Conservation (phyloP, 2,113 vertebrate genomes). For the Australoheros scitulus region DNA sequence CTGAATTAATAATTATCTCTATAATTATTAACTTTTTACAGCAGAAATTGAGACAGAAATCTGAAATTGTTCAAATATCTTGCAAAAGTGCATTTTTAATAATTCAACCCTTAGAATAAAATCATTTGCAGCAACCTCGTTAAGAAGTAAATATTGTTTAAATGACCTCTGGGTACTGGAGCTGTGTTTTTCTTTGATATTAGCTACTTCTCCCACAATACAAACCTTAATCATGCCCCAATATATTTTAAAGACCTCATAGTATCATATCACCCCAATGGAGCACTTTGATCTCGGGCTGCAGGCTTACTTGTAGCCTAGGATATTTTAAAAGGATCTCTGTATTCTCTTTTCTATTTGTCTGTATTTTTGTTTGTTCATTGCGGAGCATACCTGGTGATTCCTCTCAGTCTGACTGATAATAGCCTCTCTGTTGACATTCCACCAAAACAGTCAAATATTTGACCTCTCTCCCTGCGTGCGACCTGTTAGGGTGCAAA, state of each 20-base stretch:
- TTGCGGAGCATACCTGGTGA: neutral
- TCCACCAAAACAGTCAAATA: conserved; percentile 9
- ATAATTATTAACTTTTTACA: neutral
- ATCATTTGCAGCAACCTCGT: neutral
- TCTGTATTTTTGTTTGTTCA: neutral
- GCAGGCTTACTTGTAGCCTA: no score
- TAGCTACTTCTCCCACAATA: neutral
- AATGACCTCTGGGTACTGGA: neutral
- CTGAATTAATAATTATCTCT: neutral
- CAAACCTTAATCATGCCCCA: no score
- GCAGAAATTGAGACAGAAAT: neutral
- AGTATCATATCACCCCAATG: no score
- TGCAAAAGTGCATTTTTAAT: neutral
- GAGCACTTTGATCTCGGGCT: no score
- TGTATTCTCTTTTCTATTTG: neutral
- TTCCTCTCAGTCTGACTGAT: neutral
- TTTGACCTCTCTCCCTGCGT: conserved; percentile 39
- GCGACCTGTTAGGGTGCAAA: conserved; percentile 21
- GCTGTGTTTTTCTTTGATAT: neutral
- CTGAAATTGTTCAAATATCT: neutral
- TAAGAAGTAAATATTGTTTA: neutral
- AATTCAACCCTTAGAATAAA: neutral
- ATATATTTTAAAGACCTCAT: no score
- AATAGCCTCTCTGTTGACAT: conserved; percentile 17
- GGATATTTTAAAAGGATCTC: neutral